These are phyloP conservation scores for Terebella lapidaria DNA, from an alignment of 2,888 invertebrate genomes.

Conservation along the genomic window DNA sequence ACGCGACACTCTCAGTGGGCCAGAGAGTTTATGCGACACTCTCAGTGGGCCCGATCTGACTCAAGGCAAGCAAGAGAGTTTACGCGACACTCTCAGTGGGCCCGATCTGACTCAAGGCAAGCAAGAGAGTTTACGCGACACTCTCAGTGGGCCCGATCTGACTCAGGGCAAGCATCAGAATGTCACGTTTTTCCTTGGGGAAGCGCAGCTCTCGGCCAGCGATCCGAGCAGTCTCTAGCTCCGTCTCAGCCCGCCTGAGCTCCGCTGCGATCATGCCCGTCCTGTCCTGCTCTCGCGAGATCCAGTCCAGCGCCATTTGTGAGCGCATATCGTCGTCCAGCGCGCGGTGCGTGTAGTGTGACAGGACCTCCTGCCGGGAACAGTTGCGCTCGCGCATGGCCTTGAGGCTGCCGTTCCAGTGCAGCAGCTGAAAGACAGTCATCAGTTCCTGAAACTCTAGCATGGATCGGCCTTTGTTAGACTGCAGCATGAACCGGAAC, in stretches of 20 bases:
- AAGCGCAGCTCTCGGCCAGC: slow-evolving; percentile 87
- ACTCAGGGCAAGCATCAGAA: slow-evolving; percentile 80
- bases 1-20: too few species aligned
- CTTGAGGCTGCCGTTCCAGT: slow-evolving; percentile 94
- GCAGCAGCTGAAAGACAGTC: slow-evolving; percentile 93
- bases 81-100: too few species aligned
- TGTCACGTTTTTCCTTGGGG: slow-evolving; percentile 93
- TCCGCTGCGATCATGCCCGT: slow-evolving; percentile 73
- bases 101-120: too few species aligned
- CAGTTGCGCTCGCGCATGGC: slow-evolving; percentile 93
- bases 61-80: too few species aligned
- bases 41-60: background rate
- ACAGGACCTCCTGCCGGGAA: slow-evolving; percentile 77
- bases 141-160: slow-evolving; percentile 60
- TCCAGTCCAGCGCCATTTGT: slow-evolving; percentile 90
- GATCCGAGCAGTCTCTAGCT: slow-evolving; percentile 77
- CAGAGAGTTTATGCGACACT: background rate
- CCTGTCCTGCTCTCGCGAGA: slow-evolving; percentile 67
- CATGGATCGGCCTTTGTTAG: slow-evolving; percentile 75
- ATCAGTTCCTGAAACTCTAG: slow-evolving; percentile 92
- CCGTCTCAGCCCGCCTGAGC: slow-evolving; percentile 77
- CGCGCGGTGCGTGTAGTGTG: slow-evolving; percentile 86
- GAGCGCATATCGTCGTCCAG: slow-evolving; percentile 93
- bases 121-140: slow-evolving; percentile 1
- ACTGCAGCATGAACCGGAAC: slow-evolving; percentile 65